A percentile compares a stretch with the other conserved stretches of the same genome.
Conservation (phyloP, 2,888 invertebrate species). For the Perdita meconis region DNA sequence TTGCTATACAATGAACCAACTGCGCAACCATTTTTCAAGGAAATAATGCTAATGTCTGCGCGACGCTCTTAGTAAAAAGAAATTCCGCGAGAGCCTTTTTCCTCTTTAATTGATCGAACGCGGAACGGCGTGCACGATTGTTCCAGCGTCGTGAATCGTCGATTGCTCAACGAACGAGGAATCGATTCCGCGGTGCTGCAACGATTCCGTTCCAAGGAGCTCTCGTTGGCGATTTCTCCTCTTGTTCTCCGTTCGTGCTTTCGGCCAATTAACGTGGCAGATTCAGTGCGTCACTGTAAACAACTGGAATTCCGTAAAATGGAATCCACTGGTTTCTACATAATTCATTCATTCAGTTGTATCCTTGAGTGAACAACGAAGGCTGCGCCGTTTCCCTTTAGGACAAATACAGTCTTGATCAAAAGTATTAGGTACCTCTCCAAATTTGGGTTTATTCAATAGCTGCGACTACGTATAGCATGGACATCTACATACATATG, state of each 20-base stretch:
- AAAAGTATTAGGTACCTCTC: no score
- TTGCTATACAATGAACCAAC: no score
- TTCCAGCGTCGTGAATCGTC: constrained; percentile 26
- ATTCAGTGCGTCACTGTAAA: constrained; percentile 6
- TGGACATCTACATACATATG: no score
- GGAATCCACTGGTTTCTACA: background rate
- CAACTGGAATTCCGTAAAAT: constrained; percentile 12
- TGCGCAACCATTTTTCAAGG: no score
- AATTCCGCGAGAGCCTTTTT: constrained; percentile 8
- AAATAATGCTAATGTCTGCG: constrained; percentile 11
- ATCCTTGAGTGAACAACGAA: background rate
- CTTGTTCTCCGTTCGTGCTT: constrained; percentile 16
- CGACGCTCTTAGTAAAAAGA: constrained; percentile 7
- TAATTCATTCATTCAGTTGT: background rate
- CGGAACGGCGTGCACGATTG: constrained; percentile 13
- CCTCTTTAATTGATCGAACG: constrained; percentile 16
- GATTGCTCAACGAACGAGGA: constrained; percentile 43
- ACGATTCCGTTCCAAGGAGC: constrained; percentile 23
- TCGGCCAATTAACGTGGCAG: constrained; percentile 34
- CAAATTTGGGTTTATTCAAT: no score
- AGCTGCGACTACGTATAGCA: no score
- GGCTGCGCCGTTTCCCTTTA: background rate
- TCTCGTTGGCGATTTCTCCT: constrained; percentile 37
- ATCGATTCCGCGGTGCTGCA: constrained; percentile 39
- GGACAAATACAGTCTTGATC: background rate